Conservation (phyloP, 2,797 vertebrate species). For the Cynopterus sphinx region DNA sequence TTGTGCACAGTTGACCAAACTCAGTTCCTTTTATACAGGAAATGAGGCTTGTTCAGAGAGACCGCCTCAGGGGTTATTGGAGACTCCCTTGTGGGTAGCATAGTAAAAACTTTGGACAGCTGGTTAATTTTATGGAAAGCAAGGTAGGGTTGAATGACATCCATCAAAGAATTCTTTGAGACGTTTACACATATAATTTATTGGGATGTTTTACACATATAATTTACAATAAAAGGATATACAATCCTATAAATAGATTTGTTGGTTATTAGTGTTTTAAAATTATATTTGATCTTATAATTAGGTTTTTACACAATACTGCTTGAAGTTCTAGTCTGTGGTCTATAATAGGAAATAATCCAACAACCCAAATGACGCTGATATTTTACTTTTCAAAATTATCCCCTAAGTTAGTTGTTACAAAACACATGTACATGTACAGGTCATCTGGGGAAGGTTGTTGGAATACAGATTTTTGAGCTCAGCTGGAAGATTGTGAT, state of each 20-base stretch:
- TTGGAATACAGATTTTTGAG: constrained; percentile 28
- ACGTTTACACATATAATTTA: constrained; percentile 38
- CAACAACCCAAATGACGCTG: constrained; percentile 29
- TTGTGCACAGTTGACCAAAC: constrained; percentile 41
- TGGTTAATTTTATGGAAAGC: constrained; percentile 60
- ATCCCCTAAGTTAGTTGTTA: constrained; percentile 35
- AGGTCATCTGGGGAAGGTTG: constrained; percentile 8
- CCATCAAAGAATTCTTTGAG: constrained; percentile 44
- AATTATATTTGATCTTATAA: constrained; percentile 64
- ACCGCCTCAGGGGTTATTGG: constrained; percentile 39
- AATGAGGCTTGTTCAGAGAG: constrained; percentile 54
- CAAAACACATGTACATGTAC: background rate
- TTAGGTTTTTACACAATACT: constrained; percentile 59
- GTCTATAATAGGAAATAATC: constrained; percentile 47
- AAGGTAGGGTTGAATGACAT: constrained; percentile 45
- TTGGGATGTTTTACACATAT: constrained; percentile 25
- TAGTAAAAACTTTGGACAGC: constrained; percentile 57
- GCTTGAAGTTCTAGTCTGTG: constrained; percentile 47
- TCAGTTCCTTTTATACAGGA: constrained; percentile 49
- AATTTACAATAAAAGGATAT: constrained; percentile 64
- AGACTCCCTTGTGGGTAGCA: background rate
- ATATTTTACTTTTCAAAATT: constrained; percentile 53
- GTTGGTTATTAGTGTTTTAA: constrained; percentile 67
- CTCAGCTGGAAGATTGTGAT: background rate
- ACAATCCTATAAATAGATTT: constrained; percentile 54